Evolutionary conservation across 2,888 invertebrate genomes (phyloP).

Genomic region (Tenthredo scrophulariae): DNA sequence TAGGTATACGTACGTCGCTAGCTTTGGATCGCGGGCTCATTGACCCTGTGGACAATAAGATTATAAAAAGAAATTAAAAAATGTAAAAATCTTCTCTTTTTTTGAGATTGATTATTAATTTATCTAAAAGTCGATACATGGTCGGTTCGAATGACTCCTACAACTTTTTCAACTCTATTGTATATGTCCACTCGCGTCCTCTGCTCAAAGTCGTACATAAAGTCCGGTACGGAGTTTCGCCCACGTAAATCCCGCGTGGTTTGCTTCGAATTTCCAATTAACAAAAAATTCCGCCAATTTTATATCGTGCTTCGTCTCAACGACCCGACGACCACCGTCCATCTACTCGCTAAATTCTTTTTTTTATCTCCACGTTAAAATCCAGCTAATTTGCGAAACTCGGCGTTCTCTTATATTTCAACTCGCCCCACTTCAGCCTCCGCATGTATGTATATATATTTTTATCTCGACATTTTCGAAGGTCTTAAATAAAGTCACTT

Average conservation of each 20-base stretch:
- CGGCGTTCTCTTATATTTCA: not conserved
- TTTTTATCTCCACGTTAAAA: not conserved
- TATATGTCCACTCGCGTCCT: constrained; percentile 17
- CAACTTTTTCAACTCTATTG: not conserved
- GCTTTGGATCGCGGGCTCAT: too few species aligned
- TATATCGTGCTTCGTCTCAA: not conserved
- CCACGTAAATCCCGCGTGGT: constrained; percentile 12
- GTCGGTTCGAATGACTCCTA: not conserved
- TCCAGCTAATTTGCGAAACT: constrained; percentile 9
- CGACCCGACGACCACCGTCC: not conserved
- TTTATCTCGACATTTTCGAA: too few species aligned
- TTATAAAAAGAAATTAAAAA: not conserved
- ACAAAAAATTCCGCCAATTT: constrained; percentile 1
- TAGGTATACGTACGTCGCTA: not conserved
- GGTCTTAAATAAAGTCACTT: not conserved
- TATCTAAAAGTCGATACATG: not conserved
- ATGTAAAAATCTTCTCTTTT: not conserved
- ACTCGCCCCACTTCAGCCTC: not conserved
- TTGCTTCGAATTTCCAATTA: constrained; percentile 6
- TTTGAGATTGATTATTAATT: not conserved
- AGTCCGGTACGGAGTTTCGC: constrained; percentile 32
- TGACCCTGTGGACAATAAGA: too few species aligned
- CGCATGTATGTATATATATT: not conserved
- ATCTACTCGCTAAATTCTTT: not conserved
- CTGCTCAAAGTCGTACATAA: constrained; percentile 37